Evolutionary conservation across 2,113 vertebrate species (phyloP), one percentile per base, ranked within the genome.

Genomic region (Mobula hypostoma): DNA sequence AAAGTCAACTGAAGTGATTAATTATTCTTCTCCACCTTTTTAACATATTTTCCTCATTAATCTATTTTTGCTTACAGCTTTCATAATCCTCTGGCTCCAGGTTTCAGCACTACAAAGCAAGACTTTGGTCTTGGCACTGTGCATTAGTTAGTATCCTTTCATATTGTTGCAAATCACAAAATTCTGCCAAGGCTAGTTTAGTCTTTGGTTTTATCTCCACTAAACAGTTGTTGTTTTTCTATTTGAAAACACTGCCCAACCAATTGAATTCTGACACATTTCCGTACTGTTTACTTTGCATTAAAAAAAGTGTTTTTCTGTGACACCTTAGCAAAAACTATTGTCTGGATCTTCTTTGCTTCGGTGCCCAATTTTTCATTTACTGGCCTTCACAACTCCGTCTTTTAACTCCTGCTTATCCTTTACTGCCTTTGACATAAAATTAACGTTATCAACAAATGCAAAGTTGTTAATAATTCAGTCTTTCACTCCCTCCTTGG

Each of bases 391-490:
- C 12, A 90, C 61, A 66, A 32, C n/a, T 68, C 29, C 66, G 85
- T 58, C 85, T 66, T 90, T 90, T 90, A 85, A 63, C 85, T 66
- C 85, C 58, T 66, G 85, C 85, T 24, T 29, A 88, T 88, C 58
- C 85, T 90, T 90, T n/a, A 14, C 29, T 19, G 15, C 32, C 32
- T 90, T n/a, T 27, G 61, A 90, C 66, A 19, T 32, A 90, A 90
- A 90, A 90, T 32, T 90, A 90, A 90, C 66, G 61, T 12, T 90
- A 32, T 68, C 85, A 90, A 66, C 85, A 90, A 90, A 90, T 90
- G 85, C 63, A 66, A 90, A 61, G 85, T 90, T 90, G 85, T 90
- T 90, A 90, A 90, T 32, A 90, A 90, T 90, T 90, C 85, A 90
- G 63, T n/a, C 85, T 66, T 90, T 90, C 61, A 90, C 63, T n/a